These are phyloP conservation scores for Microtus oregoni DNA, from an alignment of 2,113 vertebrate genomes.

Conservation along the genomic window DNA sequence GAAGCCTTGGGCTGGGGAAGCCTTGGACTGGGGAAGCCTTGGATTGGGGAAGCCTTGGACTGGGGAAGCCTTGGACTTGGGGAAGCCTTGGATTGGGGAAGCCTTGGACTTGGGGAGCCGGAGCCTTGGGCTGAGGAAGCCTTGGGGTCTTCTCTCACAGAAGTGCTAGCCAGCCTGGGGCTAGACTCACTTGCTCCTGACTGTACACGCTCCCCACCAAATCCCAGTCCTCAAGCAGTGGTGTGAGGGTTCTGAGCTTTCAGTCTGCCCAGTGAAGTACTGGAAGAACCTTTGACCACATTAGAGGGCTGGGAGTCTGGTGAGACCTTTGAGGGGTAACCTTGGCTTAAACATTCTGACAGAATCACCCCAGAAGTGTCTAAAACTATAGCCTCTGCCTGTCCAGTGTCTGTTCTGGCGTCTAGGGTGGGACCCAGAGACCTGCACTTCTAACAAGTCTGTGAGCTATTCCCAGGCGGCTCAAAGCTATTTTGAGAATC, in stretches of 20 bases:
- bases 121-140: too few species aligned
- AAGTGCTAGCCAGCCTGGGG: too few species aligned
- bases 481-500: background rate
- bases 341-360: background rate
- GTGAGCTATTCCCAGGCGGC: background rate
- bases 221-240: background rate
- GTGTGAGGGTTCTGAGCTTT: accelerated
- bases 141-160: background rate
- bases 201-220: background rate
- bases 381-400: background rate
- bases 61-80: background rate
- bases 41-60: background rate
- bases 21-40: too few species aligned
- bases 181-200: too few species aligned
- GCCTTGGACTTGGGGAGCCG: background rate
- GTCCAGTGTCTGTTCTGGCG: background rate
- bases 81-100: background rate
- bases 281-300: accelerated
- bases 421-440: background rate
- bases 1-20: background rate
- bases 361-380: background rate
- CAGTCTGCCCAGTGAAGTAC: too few species aligned
- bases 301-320: background rate
- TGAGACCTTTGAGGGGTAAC: background rate
- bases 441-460: background rate